phyloP scores from a whole-genome alignment of 2,113 vertebrate species.

The Loxodonta africana region DNA sequence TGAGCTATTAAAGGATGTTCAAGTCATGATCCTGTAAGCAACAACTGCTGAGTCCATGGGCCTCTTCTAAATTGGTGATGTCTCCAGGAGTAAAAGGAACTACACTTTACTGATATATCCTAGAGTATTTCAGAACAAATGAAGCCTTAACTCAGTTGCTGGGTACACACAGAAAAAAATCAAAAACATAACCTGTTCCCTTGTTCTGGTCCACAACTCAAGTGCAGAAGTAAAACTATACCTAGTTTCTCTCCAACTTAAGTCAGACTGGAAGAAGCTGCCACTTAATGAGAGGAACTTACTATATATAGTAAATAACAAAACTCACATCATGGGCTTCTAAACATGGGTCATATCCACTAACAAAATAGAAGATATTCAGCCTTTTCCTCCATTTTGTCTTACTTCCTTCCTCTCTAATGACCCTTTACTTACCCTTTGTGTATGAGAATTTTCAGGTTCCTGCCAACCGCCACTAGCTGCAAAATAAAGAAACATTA shows the following conservation, averaged over 20 bases:
- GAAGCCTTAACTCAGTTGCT: neutral
- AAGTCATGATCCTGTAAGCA: neutral
- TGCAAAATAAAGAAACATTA: slow-evolving; percentile 85
- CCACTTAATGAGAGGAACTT: slow-evolving; percentile 1
- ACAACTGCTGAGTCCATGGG: neutral
- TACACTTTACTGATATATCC: neutral
- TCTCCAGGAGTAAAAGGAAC: neutral
- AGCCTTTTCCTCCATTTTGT: slow-evolving; percentile 22
- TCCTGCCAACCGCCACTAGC: slow-evolving; percentile 99
- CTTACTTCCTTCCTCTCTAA: neutral
- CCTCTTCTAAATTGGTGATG: neutral
- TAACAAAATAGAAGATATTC: neutral
- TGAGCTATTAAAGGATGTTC: neutral
- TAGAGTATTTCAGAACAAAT: slow-evolving; percentile 9
- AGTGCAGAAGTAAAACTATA: slow-evolving; percentile 40
- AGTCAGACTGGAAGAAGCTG: neutral
- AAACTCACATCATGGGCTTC: neutral
- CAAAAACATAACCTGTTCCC: neutral
- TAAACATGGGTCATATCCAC: neutral
- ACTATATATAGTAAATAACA: neutral
- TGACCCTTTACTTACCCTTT: slow-evolving; percentile 91
- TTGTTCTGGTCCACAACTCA: neutral
- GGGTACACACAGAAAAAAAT: neutral
- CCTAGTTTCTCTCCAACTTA: neutral
- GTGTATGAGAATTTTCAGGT: slow-evolving; percentile 96